Base-by-base conservation (phyloP, 1,140 invertebrate genomes). In the Andricus grossulariae region DNA sequence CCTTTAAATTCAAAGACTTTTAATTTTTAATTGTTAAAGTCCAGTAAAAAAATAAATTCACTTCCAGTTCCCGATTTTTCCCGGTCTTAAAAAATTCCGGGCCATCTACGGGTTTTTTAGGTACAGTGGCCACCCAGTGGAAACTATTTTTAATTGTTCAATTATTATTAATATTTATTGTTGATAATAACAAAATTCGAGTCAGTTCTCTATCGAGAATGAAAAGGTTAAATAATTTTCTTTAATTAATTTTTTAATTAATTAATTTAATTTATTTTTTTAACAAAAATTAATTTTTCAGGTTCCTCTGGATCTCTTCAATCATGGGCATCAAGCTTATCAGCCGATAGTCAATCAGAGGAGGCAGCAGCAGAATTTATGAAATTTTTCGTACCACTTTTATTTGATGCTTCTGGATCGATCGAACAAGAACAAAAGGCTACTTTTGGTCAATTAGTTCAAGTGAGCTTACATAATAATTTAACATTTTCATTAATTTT, bases 301-400 rank as follows among this genome's bases (percentile, higher is more conserved):
- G 94, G 92, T 71, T 95, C 95, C 4, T 93, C 95, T 72, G 93
- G 93, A 45, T 96, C 95, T 0, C 93, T 95, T 51, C 94, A 94
- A 79, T 95, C 95, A 1, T 95, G 94, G 94, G 94, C 93, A 52
- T 96, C 95, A 0, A 95, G 94, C 80, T 93, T 95, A 71, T 95
- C 94, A 71, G 91, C 94, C 51, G 95, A 96, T 73, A 95, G 94
- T 82, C 94, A 95, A 79, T 93, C 93, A 0, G 95, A 95, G 86
- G 94, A 95, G 84, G 90, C 92, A 11, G 93, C 93, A 1, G 94
- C 94, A 77, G 93, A 94, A 71, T 96, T 95, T 80, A 96, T 96
- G 95, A 94, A 95, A 83, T 88, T 90, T 50, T 96, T 96, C 88
- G 95, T 96, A 5, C 92, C 94, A 45, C 92, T 94, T 80, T 88